Conservation (phyloP, 2,888 invertebrate species). For the Volucella inflata region DNA sequence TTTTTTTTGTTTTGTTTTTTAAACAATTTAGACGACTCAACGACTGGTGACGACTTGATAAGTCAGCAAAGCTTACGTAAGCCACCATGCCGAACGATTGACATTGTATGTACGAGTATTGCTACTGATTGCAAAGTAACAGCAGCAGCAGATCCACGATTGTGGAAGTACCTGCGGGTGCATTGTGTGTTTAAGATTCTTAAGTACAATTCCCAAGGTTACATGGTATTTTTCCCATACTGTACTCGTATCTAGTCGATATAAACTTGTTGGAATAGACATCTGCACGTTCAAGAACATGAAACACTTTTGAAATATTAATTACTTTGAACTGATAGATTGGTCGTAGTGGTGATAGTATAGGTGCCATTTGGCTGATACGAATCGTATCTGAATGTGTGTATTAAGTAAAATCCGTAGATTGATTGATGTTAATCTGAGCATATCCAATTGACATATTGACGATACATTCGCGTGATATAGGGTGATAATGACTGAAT, state of each 20-base stretch:
- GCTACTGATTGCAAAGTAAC: conserved; percentile 14
- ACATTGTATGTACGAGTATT: too few relatives aligned
- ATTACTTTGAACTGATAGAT: conserved; percentile 53
- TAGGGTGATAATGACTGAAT: conserved; percentile 61
- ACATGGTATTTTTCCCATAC: conserved; percentile 20
- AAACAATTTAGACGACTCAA: conserved; percentile 23
- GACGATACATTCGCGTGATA: conserved; percentile 59
- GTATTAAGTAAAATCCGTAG: conserved; percentile 3
- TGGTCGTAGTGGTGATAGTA: not conserved
- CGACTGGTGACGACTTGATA: conserved; percentile 29
- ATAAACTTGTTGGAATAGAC: conserved; percentile 33
- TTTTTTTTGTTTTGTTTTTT: not conserved
- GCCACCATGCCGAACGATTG: conserved; percentile 57
- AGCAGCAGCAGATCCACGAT: conserved; percentile 39
- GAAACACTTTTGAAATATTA: conserved; percentile 73
- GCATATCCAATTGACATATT: conserved; percentile 54
- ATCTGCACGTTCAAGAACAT: conserved; percentile 70
- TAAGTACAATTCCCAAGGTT: conserved; percentile 62
- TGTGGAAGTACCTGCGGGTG: conserved; percentile 71
- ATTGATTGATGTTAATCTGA: conserved; percentile 65
- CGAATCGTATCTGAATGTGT: conserved; percentile 21
- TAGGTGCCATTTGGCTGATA: not conserved
- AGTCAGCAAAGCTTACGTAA: conserved; percentile 53
- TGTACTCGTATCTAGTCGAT: not conserved
- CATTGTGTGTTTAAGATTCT: conserved; percentile 55